Evolutionary conservation across 2,113 vertebrate genomes (phyloP), one percentile per base, ranked within the genome.

Genomic region (Asarcornis scutulata): DNA sequence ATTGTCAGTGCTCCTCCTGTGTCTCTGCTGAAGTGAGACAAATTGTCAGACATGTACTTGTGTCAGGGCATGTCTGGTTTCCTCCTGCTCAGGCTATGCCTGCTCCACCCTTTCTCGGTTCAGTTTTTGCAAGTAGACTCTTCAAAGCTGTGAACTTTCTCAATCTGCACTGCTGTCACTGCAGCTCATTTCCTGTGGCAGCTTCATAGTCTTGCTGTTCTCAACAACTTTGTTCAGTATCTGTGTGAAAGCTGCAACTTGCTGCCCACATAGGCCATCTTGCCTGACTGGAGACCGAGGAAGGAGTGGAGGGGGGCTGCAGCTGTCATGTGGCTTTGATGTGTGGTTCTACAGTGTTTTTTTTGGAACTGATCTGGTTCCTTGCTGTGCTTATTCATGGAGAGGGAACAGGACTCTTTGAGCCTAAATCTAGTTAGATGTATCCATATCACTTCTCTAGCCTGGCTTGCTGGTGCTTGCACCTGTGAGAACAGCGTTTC

Each of bases 181-280:
- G 97, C 95, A 96, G 96, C 97, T 79, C 58, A 85, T 96, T 98
- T 98, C 98, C 98, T 98, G 97, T 84, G 93, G 86, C 95, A 96
- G 95, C 87, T 31, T 63, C 36, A 50, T 52, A 40, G 9, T 55
- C 58, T 50, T 13, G 59, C 78, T 38, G 13, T 42, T 27, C 16
- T 68, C 56, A 32, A 1, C 48, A 36, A 32, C 4, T 2, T 11
- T 8, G 44, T 44, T 79, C 3, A 38, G 72, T 8, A 34, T 71
- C 76, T 60, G 36, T 22, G 72, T 34, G 76, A 42, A n/a, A 69
- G 50, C 38, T 69, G 75, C 83, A 52, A 60, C 44, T 42, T 62
- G 66, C 52, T 81, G 46, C 56, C 46, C 17, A 1, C 11, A 1
- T 2, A 5, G n/a, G n/a, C 38, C 3, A 3, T 12, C 44, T 25